Conservation (phyloP, 2,888 invertebrate genomes). For the Lutraria lutraria region DNA sequence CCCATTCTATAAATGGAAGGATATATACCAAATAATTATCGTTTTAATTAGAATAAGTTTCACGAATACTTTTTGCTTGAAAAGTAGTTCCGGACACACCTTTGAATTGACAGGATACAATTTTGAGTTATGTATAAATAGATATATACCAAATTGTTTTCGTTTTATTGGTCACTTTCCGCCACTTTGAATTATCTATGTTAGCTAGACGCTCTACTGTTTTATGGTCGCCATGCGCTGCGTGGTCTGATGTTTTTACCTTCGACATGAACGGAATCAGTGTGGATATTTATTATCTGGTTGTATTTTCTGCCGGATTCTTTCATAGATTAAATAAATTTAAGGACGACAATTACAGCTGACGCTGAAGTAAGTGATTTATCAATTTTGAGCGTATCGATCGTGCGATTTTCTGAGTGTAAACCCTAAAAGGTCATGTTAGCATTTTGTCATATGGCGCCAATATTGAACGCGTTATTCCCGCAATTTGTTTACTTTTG, state of each 20-base stretch:
- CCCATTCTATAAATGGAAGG: no score
- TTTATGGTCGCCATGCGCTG: slow-evolving; percentile 7
- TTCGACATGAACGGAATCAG: slow-evolving; percentile 10
- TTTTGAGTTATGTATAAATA: no score
- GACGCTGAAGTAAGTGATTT: neutral
- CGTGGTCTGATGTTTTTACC: neutral
- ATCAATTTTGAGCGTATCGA: neutral
- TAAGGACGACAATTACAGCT: neutral
- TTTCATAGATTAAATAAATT: neutral
- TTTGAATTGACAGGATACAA: no score
- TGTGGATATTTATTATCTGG: neutral
- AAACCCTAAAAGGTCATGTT: slow-evolving; percentile 14
- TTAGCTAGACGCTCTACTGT: neutral
- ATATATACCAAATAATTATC: no score
- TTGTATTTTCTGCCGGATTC: neutral
- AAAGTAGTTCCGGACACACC: no score
- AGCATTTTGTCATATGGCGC: slow-evolving; percentile 18
- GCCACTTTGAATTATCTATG: neutral
- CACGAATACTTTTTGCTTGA: no score
- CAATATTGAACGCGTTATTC: neutral
- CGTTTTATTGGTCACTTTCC: neutral
- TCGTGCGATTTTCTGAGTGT: neutral
- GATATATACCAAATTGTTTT: no score
- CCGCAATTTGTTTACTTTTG: neutral
- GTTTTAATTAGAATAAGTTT: no score